Conservation (phyloP, 2,113 vertebrate genomes). For the Percopsis transmontana region DNA sequence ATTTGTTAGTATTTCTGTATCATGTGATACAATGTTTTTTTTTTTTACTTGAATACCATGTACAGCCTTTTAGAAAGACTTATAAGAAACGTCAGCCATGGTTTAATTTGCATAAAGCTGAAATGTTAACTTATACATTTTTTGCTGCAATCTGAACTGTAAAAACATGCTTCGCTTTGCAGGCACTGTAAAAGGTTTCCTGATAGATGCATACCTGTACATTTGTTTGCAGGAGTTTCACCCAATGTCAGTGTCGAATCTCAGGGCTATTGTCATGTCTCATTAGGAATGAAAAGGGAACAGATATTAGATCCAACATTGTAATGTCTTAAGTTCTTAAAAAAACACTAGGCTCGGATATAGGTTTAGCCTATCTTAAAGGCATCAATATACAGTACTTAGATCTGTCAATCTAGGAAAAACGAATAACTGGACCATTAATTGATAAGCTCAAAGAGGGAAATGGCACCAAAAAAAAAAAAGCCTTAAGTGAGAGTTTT, state of each 20-base stretch:
- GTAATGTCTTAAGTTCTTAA: background rate
- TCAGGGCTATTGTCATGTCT: constrained; percentile 44
- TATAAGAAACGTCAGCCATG: no score
- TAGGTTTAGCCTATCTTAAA: no score
- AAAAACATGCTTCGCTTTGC: background rate
- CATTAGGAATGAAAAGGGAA: constrained; percentile 15
- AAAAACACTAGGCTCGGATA: background rate
- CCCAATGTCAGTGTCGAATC: constrained; percentile 19
- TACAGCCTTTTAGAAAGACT: background rate
- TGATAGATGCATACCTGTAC: constrained; percentile 2
- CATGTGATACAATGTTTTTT: background rate
- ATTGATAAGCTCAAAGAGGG: no score
- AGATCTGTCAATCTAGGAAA: no score
- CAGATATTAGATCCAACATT: background rate
- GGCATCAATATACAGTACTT: no score
- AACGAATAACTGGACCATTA: no score
- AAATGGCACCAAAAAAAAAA: background rate
- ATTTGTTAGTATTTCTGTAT: background rate
- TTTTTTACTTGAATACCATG: background rate
- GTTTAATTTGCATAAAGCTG: background rate
- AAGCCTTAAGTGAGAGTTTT: constrained; percentile 7
- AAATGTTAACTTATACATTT: background rate
- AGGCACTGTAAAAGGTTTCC: background rate
- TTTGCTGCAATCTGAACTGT: background rate
- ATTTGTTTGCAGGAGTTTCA: constrained; percentile 27